Evolutionary conservation across 2,797 vertebrate species (phyloP).

Genomic region (Acipenser transmontanus): DNA sequence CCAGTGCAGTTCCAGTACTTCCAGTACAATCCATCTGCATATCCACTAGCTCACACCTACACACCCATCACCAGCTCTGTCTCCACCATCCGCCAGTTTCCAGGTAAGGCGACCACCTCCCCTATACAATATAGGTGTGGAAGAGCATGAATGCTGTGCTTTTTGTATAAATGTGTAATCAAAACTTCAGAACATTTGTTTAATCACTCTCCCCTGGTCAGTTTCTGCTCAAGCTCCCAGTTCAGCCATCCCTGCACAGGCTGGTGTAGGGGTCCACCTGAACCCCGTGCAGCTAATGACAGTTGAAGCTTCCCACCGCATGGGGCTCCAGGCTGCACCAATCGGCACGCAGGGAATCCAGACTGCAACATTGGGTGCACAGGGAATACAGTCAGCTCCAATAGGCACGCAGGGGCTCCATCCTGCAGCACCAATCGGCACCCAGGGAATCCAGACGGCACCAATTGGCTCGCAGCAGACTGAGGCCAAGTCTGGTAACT

Average conservation of each 20-base stretch:
- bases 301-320: slow-evolving; percentile 53
- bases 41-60: slow-evolving; percentile 87
- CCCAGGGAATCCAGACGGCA: slow-evolving; percentile 81
- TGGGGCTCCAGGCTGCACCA: no score
- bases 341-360: slow-evolving; percentile 74
- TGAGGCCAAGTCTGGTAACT: slow-evolving; percentile 81
- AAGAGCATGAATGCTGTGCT: no score
- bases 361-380: slow-evolving; percentile 72
- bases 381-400: slow-evolving; percentile 71
- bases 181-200: no score
- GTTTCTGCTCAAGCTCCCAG: slow-evolving; percentile 91
- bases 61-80: slow-evolving; percentile 95
- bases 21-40: slow-evolving; percentile 82
- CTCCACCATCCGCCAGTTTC: slow-evolving; percentile 89
- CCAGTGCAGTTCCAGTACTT: slow-evolving; percentile 97
- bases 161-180: no score
- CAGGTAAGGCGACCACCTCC: slow-evolving; percentile 57
- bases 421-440: slow-evolving; percentile 69
- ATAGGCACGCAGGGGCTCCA: slow-evolving; percentile 64
- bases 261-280: slow-evolving; percentile 86
- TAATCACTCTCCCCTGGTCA: slow-evolving; percentile 26
- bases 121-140: no score
- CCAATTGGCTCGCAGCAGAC: slow-evolving; percentile 72
- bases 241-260: slow-evolving; percentile 80
- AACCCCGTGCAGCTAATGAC: slow-evolving; percentile 98